A percentile compares a stretch with the other conserved stretches of the same genome.
Conservation (phyloP, 2,113 vertebrate species). For the Hemichromis elongatus region DNA sequence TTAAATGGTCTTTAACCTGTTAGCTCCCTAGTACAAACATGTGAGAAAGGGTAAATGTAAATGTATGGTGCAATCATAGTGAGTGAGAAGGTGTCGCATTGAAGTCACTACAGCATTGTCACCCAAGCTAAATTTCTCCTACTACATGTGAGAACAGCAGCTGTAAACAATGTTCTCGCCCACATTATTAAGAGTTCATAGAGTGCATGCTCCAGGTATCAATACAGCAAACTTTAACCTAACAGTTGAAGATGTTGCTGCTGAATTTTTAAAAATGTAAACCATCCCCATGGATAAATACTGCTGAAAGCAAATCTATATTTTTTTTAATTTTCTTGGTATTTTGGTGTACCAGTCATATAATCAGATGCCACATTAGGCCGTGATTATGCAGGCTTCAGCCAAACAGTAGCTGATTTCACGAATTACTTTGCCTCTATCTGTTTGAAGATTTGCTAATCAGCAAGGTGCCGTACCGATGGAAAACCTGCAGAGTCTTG, state of each 20-base stretch:
- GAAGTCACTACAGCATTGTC: background rate
- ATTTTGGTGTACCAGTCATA: conserved; percentile 1
- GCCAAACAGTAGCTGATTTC: background rate
- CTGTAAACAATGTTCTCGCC: background rate
- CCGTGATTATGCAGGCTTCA: background rate
- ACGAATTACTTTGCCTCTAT: conserved; percentile 5
- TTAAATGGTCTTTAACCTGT: background rate
- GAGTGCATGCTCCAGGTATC: background rate
- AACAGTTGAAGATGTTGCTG: background rate
- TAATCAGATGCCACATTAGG: background rate
- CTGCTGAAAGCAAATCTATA: no score
- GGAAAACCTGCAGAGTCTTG: conserved; percentile 9
- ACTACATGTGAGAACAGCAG: background rate
- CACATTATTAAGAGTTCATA: background rate
- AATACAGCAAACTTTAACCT: background rate
- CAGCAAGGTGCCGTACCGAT: background rate
- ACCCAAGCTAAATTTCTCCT: background rate
- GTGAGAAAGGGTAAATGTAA: background rate
- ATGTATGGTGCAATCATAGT: background rate
- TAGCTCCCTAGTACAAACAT: background rate
- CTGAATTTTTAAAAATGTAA: background rate
- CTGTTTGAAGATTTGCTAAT: background rate
- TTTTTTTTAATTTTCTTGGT: background rate
- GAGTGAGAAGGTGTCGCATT: background rate
- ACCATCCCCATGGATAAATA: background rate